A percentile compares a stretch with the other conserved stretches of the same genome.
Conservation (phyloP, 2,113 vertebrate genomes). For the Sinocyclocheilus rhinocerous region DNA sequence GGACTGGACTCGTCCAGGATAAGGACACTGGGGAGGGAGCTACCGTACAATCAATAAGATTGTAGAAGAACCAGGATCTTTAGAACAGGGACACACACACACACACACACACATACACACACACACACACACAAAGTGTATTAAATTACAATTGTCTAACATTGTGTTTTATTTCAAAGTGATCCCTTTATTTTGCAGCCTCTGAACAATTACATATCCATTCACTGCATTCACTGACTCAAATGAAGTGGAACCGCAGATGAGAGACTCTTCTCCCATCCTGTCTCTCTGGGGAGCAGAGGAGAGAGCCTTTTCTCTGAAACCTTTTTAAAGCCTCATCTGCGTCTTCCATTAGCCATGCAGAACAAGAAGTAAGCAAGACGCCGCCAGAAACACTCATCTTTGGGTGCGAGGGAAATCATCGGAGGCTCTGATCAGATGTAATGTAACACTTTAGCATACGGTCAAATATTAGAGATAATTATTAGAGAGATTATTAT, state of each 20-base stretch:
- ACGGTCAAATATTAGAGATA: conserved; percentile 4
- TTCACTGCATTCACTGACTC: conserved; percentile 66
- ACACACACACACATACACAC: background rate
- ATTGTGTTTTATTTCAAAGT: conserved; percentile 70
- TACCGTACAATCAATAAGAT: background rate
- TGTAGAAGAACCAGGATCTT: conserved; percentile 32
- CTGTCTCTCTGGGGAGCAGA: conserved; percentile 57
- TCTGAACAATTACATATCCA: conserved; percentile 74
- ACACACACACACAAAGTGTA: conserved; percentile 53
- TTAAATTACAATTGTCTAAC: conserved; percentile 71
- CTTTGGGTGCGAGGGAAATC: background rate
- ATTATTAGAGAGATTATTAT: conserved; percentile 28
- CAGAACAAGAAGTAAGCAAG: conserved; percentile 42
- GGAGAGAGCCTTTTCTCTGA: conserved; percentile 45
- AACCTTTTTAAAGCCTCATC: conserved; percentile 60
- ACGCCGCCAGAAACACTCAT: conserved; percentile 33
- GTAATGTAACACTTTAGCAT: conserved; percentile 18
- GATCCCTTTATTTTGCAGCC: conserved; percentile 71
- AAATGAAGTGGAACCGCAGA: conserved; percentile 75
- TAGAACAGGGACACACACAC: conserved; percentile 22
- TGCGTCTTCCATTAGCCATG: conserved; percentile 47
- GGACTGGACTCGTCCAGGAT: conserved; percentile 32
- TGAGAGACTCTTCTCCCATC: conserved; percentile 63
- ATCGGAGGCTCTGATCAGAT: conserved; percentile 20
- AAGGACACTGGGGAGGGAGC: conserved; percentile 39